Conservation (phyloP, 2,888 invertebrate genomes). For the Thalpophila matura region DNA sequence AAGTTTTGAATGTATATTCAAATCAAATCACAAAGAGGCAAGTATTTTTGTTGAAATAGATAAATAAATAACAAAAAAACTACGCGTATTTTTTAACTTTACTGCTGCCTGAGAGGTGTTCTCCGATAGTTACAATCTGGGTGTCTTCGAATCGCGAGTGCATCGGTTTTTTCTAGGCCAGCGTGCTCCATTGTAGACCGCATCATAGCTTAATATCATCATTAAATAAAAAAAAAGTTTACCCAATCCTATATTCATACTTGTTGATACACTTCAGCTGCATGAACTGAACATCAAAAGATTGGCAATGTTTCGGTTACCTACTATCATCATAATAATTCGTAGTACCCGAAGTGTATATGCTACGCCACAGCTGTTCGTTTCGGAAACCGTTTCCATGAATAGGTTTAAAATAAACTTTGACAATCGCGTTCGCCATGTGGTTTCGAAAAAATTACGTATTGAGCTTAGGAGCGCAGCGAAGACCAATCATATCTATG, state of each 20-base stretch:
- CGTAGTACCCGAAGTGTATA: slow-evolving; percentile 41
- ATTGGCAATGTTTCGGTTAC: slow-evolving; percentile 46
- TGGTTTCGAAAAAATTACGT: neutral
- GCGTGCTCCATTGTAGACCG: too few relatives aligned
- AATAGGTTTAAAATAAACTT: slow-evolving; percentile 33
- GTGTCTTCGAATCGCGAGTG: too few relatives aligned
- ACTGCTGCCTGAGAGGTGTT: too few relatives aligned
- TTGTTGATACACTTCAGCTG: slow-evolving; percentile 22
- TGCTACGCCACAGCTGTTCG: slow-evolving; percentile 39
- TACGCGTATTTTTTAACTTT: too few relatives aligned
- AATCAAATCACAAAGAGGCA: too few relatives aligned
- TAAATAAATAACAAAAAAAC: too few relatives aligned
- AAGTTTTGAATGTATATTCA: too few relatives aligned
- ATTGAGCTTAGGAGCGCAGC: neutral
- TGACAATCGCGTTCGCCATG: neutral
- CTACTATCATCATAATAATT: slow-evolving; percentile 33
- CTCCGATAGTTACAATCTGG: too few relatives aligned
- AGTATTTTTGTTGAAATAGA: too few relatives aligned
- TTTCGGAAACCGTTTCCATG: slow-evolving; percentile 8
- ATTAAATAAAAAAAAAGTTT: slow-evolving; percentile 22
- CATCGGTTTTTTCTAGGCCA: too few relatives aligned
- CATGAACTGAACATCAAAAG: slow-evolving; percentile 41
- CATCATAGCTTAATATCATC: slow-evolving; percentile 6
- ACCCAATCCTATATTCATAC: slow-evolving; percentile 18
- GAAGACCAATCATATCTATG: too few relatives aligned